Base-by-base conservation (phyloP, 2,888 invertebrate genomes). In the Dermolepida albohirtum region DNA sequence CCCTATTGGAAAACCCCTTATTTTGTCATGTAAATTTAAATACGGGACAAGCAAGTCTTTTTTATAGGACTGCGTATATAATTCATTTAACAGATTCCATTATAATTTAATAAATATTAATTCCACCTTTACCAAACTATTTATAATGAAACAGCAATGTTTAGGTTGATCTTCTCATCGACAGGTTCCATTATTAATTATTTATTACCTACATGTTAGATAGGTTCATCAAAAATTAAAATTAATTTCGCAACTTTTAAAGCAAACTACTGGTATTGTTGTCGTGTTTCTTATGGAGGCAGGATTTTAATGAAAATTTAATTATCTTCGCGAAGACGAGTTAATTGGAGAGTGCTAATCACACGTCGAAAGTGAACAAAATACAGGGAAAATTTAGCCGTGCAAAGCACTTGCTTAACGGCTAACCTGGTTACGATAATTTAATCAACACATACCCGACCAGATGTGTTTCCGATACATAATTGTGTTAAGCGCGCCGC, bases 401-500 rank as follows among this genome's bases (percentile, higher is more conserved):
- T 47, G 29, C 16, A 29, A 44, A 62, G 29, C 47, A 62, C 47
- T 62, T 62, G 59, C 59, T 47, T n/a, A 12, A 34, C 34, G 39
- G 0, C 17, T 62, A 44, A 59, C 44, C 34, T 10, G 59, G 44
- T 59, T 44, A 59, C 12, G 12, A 29, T 44, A 44, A 59, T 59
- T 59, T 7, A 59, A 59, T 44, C 47, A 62, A 62, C 14, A 39
- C 16, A 62, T 47, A 10, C 47, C 22, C 34, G 34, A 47, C 59
- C 34, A 62, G 47, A 29, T 62, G 47, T 27, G 11, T 62, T 62
- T 47, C 11, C 39, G 59, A 62, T 47, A n/a, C 44, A 62, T 62
- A 59, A 62, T 62, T 14, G 54, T 40, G 40, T 54, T 54, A 40
- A 54, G 54, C 40, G 11, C 54, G 40, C 40, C 40, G 54, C 10